Conservation (phyloP, 2,797 vertebrate species). For the Tapirus indicus region DNA sequence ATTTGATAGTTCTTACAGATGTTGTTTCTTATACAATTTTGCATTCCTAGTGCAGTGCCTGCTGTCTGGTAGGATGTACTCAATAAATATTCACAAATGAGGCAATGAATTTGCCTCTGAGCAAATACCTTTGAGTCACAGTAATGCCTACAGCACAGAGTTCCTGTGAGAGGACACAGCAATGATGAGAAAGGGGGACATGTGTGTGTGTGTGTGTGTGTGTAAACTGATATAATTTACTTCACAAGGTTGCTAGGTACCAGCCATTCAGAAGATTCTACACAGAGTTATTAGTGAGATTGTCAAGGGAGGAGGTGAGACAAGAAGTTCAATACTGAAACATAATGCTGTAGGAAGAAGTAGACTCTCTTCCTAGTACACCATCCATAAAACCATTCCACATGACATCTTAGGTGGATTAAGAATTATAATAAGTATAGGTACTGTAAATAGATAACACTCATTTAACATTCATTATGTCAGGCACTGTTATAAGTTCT, state of each 20-base stretch:
- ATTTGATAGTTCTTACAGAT: not conserved
- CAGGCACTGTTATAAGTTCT: not conserved
- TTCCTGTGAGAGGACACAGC: not conserved
- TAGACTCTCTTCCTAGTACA: not conserved
- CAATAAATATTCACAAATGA: conserved; percentile 24
- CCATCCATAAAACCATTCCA: not conserved
- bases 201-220: too few relatives aligned
- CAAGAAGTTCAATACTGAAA: not conserved
- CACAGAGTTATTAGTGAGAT: not conserved
- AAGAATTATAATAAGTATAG: not conserved
- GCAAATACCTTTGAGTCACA: not conserved
- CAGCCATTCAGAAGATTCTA: not conserved
- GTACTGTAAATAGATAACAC: not conserved
- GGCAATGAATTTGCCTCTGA: not conserved
- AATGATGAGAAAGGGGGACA: not conserved
- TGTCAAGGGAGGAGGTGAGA: not conserved
- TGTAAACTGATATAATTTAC: not conserved
- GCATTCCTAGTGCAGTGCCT: not conserved
- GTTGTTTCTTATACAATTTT: not conserved
- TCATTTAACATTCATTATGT: not conserved
- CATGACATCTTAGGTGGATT: not conserved
- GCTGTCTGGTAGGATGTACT: not conserved
- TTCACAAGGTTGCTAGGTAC: not conserved
- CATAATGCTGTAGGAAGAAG: not conserved
- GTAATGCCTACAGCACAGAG: not conserved